phyloP scores from a whole-genome alignment of 1,140 invertebrate species.

The Hyposmocoma kahamanoa region DNA sequence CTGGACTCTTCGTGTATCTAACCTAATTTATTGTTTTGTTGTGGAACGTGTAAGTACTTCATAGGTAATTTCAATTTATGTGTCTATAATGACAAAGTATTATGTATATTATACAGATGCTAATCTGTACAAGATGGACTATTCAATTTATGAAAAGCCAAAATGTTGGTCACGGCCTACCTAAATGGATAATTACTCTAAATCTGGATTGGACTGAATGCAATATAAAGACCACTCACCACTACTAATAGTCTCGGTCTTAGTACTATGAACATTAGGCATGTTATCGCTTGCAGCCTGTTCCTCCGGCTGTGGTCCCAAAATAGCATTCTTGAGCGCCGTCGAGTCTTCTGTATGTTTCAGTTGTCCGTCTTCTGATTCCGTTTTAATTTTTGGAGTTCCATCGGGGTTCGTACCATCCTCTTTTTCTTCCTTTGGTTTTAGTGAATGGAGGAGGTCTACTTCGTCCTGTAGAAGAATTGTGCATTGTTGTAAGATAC shows the following conservation, averaged over 20 bases:
- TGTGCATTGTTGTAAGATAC: too few species aligned
- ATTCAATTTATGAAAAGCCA: too few species aligned
- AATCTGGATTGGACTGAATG: too few species aligned
- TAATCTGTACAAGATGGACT: too few species aligned
- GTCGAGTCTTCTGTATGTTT: constrained; percentile 62
- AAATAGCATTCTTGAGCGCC: constrained; percentile 54
- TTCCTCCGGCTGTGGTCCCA: constrained; percentile 45
- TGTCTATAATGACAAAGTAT: too few species aligned
- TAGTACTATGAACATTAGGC: constrained; percentile 42
- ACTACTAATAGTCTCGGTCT: constrained; percentile 41
- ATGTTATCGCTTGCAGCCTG: constrained; percentile 24
- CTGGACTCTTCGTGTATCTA: too few species aligned
- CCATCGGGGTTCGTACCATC: constrained; percentile 30
- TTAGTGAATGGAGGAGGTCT: constrained; percentile 46
- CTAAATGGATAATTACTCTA: too few species aligned
- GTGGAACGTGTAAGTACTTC: too few species aligned
- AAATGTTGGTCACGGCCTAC: too few species aligned
- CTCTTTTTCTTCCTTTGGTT: constrained; percentile 59
- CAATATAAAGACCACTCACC: constrained; percentile 26
- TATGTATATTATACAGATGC: too few species aligned
- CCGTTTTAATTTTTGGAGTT: constrained; percentile 42
- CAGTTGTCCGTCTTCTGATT: constrained; percentile 43
- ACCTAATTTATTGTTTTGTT: too few species aligned
- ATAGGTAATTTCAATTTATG: too few species aligned
- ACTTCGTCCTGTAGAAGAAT: constrained; percentile 42